Evolutionary conservation across 2,113 vertebrate species (phyloP), one percentile per base, ranked within the genome.

Genomic region (Corythornis cristatus): DNA sequence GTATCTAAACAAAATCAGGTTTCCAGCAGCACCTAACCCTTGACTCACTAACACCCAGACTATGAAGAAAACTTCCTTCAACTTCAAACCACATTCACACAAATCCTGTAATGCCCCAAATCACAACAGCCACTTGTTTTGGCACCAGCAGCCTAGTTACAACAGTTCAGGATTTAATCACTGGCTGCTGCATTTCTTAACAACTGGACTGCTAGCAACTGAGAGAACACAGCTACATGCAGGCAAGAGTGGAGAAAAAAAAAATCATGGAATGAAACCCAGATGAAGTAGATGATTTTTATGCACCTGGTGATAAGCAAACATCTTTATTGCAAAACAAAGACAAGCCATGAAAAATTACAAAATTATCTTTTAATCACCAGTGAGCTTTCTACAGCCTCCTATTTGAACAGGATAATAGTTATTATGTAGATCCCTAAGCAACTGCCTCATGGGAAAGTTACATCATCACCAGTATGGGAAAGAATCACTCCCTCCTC

Each of bases 391-490:
- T 97, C 93, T 23, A 83, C 60, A 92, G 64, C 83, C 82, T 88
- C 70, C 83, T 95, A 90, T 94, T 97, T 96, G 94, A 56, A 93
- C 76, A 96, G 91, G 93, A 53, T 95, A 96, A 95, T 90, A 95
- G 95, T 95, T 96, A 96, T 86, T 96, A 91, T 96, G 77, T 74
- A 95, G 94, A 90, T 91, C 90, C 93, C 93, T 57, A 93, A 96
- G 86, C 94, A 96, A 96, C 60, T 87, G 95, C 94, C 94, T 96
- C 92, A 51, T 51, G 96, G 88, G 94, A 95, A 96, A 95, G 88
- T 98, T 97, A 97, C 95, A 95, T 98, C 95, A 95, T 98, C 97
- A 97, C 91, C 96, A 89, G 83, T 78, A 90, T 64, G 75, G 94
- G 83, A 89, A 95, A 94, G 91, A 62, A 86, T 61, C 66, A 86